Base-by-base conservation (phyloP, 2,113 vertebrate genomes). In the Channa argus region DNA sequence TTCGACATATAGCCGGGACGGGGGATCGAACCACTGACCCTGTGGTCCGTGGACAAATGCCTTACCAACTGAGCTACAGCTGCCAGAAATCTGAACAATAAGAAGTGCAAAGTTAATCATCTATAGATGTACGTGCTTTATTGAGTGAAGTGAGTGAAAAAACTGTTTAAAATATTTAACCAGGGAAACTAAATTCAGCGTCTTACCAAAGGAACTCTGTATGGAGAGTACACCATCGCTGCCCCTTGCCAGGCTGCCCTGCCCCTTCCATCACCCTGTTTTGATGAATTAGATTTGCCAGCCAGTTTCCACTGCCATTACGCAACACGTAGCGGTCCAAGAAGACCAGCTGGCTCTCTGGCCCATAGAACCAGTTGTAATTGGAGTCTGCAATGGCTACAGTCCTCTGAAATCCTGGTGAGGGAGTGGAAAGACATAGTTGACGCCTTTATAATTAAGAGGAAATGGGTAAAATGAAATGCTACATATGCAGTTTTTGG, bases 341-440 rank as follows among this genome's bases (percentile, higher is more conserved):
- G 89, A 99, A 99, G 55, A 98, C 97, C 92, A 99, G 89, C 83
- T 99, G 98, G 80, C 98, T 99, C 92, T 99, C 98, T 0, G 98
- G 98, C 6, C 98, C 98, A 0, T 99, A 99, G 93, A 99, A 99
- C 98, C 98, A 99, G 93, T 99, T 99, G 83, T 98, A 99, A 93
- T 99, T 99, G 80, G 98, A 99, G 89, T 99, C 98, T 0, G 97
- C 97, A 8, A 99, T 98, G 71, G 96, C 98, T 63, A 99, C 96
- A 0, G 96, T 97, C 83, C 97, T 94, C 92, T 97, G 97, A 92
- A 99, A 99, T 37, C 98, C 98, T 99, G 83, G 2, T 53, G 49
- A 70, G 9, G 65, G 0, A 4, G 41, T 14, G 6, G 61, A 58
- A 44, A 80, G 36, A 76, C 8, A 83, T 24, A n/a, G n/a, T n/a